Evolutionary conservation across 2,113 vertebrate species (phyloP), one percentile per base, ranked within the genome.

Genomic region (Azemiops feae): DNA sequence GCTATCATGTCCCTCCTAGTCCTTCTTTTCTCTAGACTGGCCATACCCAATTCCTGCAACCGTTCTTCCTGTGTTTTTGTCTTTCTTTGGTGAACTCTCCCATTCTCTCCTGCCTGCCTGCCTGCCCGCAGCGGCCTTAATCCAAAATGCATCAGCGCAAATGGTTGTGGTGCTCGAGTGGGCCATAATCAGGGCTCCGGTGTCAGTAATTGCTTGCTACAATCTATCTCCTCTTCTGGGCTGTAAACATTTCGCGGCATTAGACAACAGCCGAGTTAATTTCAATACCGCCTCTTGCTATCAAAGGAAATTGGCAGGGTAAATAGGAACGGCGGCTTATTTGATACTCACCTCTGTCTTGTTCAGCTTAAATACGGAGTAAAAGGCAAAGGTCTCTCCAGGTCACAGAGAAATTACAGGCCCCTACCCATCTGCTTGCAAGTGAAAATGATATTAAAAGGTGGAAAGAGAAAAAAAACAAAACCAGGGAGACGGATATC

Each of bases 261-360:
- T 97, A 97, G 97, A 97, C 96, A 96, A 96, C 94, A 94, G 95
- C 96, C 91, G 88, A 95, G 97, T 97, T 98, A 94, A 98, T 98
- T 98, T 98, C 97, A 97, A 97, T 96, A 97, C 88, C 97, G 95
- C 96, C 95, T 96, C 94, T 96, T 81, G 94, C 95, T 94, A 93
- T 97, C 96, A 96, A 97, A 97, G 95, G 97, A 97, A 98, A 98
- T 96, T 98, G 98, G 97, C 98, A 97, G 91, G 18, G 92, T 96
- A 92, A 97, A 97, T 97, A 96, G 93, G 93, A 97, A 96, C 88
- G 52, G 69, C 89, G 43, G 95, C 98, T 98, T 97, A 94, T 98
- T 97, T 97, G 96, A 97, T 96, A 94, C 97, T 97, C 96, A 91
- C 95, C 96, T 97, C 97, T 96, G 95, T 97, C 96, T 95, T 94